phyloP scores from a whole-genome alignment of 2,888 invertebrate genomes.

The Teinopalpus imperialis region DNA sequence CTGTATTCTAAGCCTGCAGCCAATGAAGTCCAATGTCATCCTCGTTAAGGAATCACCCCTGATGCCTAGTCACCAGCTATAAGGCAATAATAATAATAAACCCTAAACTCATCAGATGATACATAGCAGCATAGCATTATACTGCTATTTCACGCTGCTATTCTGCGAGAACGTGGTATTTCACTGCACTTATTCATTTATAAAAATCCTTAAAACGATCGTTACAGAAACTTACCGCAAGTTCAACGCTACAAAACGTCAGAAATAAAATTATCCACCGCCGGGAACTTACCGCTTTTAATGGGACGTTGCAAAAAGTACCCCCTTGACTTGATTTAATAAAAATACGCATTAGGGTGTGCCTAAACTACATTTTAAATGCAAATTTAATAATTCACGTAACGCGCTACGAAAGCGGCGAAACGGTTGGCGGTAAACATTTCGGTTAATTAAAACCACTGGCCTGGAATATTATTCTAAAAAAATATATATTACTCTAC shows the following conservation, averaged over 20 bases:
- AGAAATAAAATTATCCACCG: constrained; percentile 4
- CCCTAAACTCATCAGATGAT: no score
- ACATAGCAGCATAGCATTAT: no score
- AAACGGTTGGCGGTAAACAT: constrained; percentile 8
- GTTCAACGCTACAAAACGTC: constrained; percentile 4
- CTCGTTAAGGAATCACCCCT: no score
- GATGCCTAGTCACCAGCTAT: no score
- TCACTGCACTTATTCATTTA: no score
- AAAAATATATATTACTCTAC: constrained; percentile 1
- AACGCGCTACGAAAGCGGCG: neutral
- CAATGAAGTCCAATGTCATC: no score
- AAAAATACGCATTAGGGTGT: constrained; percentile 14
- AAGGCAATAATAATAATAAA: no score
- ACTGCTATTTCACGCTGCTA: no score
- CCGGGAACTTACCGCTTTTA: neutral
- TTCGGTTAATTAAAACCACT: constrained; percentile 23
- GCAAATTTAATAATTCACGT: constrained; percentile 21
- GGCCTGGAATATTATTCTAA: constrained; percentile 3
- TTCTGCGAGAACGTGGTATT: no score
- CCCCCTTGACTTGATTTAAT: constrained; percentile 16
- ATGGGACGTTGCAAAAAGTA: constrained; percentile 1
- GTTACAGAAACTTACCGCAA: constrained; percentile 3
- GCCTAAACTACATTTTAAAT: constrained; percentile 18
- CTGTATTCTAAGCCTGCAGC: no score
- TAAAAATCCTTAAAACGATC: neutral